phyloP scores from a whole-genome alignment of 2,888 invertebrate genomes.

The Aspidapion aeneum region DNA sequence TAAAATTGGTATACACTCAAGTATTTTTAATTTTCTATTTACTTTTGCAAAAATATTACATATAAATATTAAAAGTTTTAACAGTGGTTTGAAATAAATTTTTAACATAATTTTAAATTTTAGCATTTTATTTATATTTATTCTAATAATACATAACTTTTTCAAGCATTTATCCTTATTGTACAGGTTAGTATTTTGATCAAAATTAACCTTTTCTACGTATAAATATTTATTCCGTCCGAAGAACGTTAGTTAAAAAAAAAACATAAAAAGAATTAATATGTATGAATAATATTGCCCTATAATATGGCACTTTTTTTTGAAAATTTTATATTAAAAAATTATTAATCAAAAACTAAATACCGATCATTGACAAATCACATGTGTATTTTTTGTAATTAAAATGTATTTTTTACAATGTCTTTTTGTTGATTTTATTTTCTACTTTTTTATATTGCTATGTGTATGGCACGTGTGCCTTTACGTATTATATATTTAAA shows the following conservation, averaged over 20 bases:
- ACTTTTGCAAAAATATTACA: too few species aligned
- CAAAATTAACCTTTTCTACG: too few species aligned
- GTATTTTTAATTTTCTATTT: too few species aligned
- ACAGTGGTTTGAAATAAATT: too few species aligned
- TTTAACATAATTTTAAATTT: too few species aligned
- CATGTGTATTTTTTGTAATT: too few species aligned
- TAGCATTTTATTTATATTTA: too few species aligned
- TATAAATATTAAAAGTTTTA: too few species aligned
- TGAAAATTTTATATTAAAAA: not conserved
- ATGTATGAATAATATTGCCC: not conserved
- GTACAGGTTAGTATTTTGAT: too few species aligned
- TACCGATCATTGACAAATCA: not conserved
- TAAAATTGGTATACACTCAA: too few species aligned
- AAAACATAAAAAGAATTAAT: not conserved
- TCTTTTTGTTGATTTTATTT: conserved; percentile 31
- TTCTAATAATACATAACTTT: too few species aligned
- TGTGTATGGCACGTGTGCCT: conserved; percentile 41
- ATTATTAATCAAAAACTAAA: not conserved
- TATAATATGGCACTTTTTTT: not conserved
- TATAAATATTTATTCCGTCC: not conserved
- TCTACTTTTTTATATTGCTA: conserved; percentile 30
- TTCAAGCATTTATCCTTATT: too few species aligned
- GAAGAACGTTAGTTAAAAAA: not conserved
- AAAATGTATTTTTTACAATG: not conserved
- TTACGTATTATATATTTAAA: conserved; percentile 34